phyloP scores from a whole-genome alignment of 2,888 invertebrate species.

The Drosophila seclusa region DNA sequence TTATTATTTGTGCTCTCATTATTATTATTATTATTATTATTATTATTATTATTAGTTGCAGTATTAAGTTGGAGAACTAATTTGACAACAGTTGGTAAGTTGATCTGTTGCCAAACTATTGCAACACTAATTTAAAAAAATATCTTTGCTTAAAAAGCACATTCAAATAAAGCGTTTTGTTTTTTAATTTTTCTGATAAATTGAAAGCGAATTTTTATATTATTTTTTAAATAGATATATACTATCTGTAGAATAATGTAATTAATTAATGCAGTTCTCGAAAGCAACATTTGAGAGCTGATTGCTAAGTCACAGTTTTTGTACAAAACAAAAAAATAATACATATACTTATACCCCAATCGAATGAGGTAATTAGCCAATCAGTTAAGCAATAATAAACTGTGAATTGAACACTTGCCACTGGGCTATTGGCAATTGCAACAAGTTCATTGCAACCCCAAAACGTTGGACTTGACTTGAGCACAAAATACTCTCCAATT shows the following conservation, averaged over 20 bases:
- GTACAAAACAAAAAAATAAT: background rate
- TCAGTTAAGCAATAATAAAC: conserved; percentile 28
- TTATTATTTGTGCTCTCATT: background rate
- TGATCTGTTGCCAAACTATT: background rate
- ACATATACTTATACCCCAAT: background rate
- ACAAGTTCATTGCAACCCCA: conserved; percentile 52
- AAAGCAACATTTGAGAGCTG: background rate
- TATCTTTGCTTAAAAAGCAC: background rate
- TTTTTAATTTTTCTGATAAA: background rate
- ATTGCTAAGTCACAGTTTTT: background rate
- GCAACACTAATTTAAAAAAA: background rate
- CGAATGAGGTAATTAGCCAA: background rate
- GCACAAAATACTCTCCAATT: conserved; percentile 5
- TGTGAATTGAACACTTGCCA: conserved; percentile 1
- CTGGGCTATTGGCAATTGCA: conserved; percentile 29
- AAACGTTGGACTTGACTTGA: background rate
- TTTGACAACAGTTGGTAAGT: background rate
- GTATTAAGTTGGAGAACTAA: background rate
- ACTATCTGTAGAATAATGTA: background rate
- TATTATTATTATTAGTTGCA: background rate
- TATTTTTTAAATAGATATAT: background rate
- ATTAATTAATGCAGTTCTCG: background rate
- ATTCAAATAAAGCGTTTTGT: background rate
- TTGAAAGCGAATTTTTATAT: background rate
- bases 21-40: background rate